A percentile compares a stretch with the other conserved stretches of the same genome.
Evolutionary conservation across 2,797 vertebrate species (phyloP).

Genomic region (Peromyscus melanophrys): DNA sequence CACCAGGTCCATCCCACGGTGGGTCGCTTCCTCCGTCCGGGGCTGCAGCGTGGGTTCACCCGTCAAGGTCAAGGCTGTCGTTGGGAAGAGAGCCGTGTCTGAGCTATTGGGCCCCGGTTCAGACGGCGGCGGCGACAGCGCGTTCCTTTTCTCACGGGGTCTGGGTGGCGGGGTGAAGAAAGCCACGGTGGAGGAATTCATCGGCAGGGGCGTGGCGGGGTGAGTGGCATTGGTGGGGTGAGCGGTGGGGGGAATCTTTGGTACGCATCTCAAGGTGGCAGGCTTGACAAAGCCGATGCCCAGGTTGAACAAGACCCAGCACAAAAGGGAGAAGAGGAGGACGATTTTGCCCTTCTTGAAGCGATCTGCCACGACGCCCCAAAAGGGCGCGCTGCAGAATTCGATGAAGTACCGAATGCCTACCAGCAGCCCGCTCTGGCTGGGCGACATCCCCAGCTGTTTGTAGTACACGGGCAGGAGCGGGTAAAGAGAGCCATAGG

Average conservation of each 20-base stretch:
- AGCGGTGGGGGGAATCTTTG: slow-evolving; percentile 84
- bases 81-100: not conserved
- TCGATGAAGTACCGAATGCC: slow-evolving; percentile 99
- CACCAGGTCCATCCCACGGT: slow-evolving; percentile 50
- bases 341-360: slow-evolving; percentile 96
- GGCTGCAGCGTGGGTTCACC: slow-evolving; percentile 69
- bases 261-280: slow-evolving; percentile 93
- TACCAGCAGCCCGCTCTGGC: slow-evolving; percentile 96
- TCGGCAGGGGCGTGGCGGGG: slow-evolving; percentile 70
- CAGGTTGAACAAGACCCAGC: slow-evolving; percentile 97
- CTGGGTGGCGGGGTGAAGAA: not conserved
- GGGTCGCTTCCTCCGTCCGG: slow-evolving; percentile 38
- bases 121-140: not conserved
- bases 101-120: not conserved
- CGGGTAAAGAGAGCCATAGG: slow-evolving; percentile 98
- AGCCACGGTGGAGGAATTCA: slow-evolving; percentile 70
- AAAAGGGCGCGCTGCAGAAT: slow-evolving; percentile 99
- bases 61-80: slow-evolving; percentile 59
- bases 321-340: slow-evolving; percentile 96
- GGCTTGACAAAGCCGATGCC: slow-evolving; percentile 97
- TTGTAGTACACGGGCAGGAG: slow-evolving; percentile 97
- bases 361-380: slow-evolving; percentile 98
- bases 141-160: slow-evolving; percentile 84
- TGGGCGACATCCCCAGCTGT: slow-evolving; percentile 96
- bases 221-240: slow-evolving; percentile 89